A percentile compares a stretch with the other conserved stretches of the same genome.
phyloP scores from a whole-genome alignment of 2,797 vertebrate species.

The Rachycentron canadum region DNA sequence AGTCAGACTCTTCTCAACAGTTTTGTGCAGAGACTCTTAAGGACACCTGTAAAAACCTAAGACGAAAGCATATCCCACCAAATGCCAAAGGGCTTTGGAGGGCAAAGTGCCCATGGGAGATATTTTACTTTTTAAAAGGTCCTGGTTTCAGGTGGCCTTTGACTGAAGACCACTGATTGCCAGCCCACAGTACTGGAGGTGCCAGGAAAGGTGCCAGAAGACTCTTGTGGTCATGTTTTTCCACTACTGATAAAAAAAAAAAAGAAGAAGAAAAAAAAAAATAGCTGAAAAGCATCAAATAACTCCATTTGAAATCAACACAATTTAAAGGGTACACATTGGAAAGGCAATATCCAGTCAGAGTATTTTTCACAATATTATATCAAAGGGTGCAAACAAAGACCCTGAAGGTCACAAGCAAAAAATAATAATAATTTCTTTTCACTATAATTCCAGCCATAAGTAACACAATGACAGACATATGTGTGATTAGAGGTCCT shows the following conservation, averaged over 20 bases:
- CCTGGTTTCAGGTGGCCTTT: slow-evolving; percentile 45
- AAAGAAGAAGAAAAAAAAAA: slow-evolving; percentile 7
- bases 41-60: slow-evolving; percentile 46
- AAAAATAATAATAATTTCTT: too few relatives aligned
- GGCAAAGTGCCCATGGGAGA: slow-evolving; percentile 18
- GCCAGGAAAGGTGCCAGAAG: slow-evolving; percentile 8
- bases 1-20: slow-evolving; percentile 57
- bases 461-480: too few relatives aligned
- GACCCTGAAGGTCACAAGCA: neutral
- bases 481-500: too few relatives aligned
- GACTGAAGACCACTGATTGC: slow-evolving; percentile 36
- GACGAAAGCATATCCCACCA: slow-evolving; percentile 35
- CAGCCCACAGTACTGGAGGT: slow-evolving; percentile 33
- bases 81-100: slow-evolving; percentile 49
- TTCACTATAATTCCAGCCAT: too few relatives aligned
- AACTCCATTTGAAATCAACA: slow-evolving; percentile 19
- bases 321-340: slow-evolving; percentile 29
- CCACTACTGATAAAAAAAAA: slow-evolving; percentile 12
- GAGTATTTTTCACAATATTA: slow-evolving; percentile 17
- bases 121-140: slow-evolving; percentile 41
- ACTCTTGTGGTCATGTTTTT: slow-evolving; percentile 30
- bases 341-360: slow-evolving; percentile 19
- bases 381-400: slow-evolving; percentile 5
- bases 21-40: slow-evolving; percentile 45
- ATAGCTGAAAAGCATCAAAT: slow-evolving; percentile 34